Evolutionary conservation across 2,113 vertebrate species (phyloP), one percentile per base, ranked within the genome.

Genomic region (Varanus salvator): DNA sequence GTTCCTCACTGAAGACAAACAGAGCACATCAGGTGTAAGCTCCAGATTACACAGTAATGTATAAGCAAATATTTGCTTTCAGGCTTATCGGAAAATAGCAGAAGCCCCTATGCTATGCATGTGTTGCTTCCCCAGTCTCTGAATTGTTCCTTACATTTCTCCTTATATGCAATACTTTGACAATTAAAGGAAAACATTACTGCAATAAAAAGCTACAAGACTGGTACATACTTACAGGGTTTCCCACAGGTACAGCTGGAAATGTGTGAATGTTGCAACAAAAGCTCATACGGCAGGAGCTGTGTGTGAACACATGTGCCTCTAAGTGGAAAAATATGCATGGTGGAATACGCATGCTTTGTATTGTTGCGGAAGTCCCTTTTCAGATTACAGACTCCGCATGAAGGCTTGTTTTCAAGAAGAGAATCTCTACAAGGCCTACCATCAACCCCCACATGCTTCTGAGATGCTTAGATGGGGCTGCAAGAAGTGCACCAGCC

Each of bases 1-100:
- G 95, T 93, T 96, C 91, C 92, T 95, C 93, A 93, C 29, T 94
- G 93, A 91, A 82, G 93, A 94, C 44, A 93, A 93, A 50, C 85
- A 93, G 52, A 91, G 66, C 81, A 50, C 3, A 68, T 0, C 57
- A 84, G 17, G 82, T 69, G 0, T 21, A 9, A 82, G 86, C 66
- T 87, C 91, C 80, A 72, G 90, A 92, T 93, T 60, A 90, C 85
- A 87, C 44, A 76, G 91, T 84, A 57, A 93, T 93, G 84, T 91
- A 88, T 92, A 81, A 66, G 92, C 87, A 92, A 91, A 72, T 83
- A 48, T 54, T 23, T 52, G 9, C 34, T 87, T 82, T 84, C 44
- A 50, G 82, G 23, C 12, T 68, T 84, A 69, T 84, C 15, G 31
- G 66, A 27, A 64, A 38, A 94, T 77, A 89, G 74, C 38, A 93